Evolutionary conservation across 2,113 vertebrate genomes (phyloP).

Genomic region (Barbus barbus): DNA sequence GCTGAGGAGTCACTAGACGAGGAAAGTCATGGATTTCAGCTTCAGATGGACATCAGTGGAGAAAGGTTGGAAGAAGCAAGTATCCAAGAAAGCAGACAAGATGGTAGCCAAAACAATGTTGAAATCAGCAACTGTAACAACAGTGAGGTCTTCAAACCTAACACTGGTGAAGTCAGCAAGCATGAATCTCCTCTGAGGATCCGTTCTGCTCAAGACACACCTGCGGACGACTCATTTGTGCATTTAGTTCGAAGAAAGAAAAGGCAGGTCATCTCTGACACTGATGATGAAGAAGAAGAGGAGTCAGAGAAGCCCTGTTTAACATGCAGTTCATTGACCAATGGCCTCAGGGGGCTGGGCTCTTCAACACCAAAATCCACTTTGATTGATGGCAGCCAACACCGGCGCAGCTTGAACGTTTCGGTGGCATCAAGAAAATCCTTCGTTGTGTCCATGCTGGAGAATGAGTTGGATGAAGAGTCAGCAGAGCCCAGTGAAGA

Average conservation of each 20-base stretch:
- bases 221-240: conserved; percentile 51
- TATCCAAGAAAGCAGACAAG: conserved; percentile 41
- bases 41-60: conserved; percentile 62
- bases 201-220: conserved; percentile 28
- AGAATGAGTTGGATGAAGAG: conserved; percentile 64
- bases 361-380: conserved; percentile 81
- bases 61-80: conserved; percentile 35
- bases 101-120: background rate
- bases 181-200: background rate
- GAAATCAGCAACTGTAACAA: background rate
- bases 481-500: conserved; percentile 37
- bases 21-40: conserved; percentile 54
- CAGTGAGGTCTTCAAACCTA: background rate
- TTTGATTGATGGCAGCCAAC: conserved; percentile 14
- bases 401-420: conserved; percentile 62
- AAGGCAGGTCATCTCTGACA: conserved; percentile 73
- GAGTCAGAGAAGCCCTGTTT: conserved; percentile 53
- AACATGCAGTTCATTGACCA: conserved; percentile 29
- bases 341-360: conserved; percentile 60
- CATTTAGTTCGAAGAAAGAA: conserved; percentile 61
- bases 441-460: conserved; percentile 72
- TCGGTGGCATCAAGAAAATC: conserved; percentile 82
- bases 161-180: background rate
- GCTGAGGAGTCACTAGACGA: conserved; percentile 32
- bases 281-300: conserved; percentile 69